Conservation (phyloP, 2,113 vertebrate species). For the Arenaria interpres region DNA sequence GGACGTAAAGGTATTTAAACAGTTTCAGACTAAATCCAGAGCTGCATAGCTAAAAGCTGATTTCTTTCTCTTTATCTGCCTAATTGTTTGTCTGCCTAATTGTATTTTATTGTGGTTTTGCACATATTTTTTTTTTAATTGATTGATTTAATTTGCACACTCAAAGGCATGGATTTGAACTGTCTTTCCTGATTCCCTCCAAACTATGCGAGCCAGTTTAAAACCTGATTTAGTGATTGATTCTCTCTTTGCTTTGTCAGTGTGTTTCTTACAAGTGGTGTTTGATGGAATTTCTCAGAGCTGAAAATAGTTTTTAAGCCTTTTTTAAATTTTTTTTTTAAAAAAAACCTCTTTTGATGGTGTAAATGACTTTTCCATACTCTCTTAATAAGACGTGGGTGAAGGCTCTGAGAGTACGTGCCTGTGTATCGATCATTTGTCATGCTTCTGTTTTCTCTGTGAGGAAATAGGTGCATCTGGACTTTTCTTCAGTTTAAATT, state of each 20-base stretch:
- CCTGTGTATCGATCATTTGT: slow-evolving; percentile 25
- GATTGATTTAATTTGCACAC: neutral
- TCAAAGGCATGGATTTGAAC: neutral
- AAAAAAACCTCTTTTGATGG: neutral
- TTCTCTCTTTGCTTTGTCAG: neutral
- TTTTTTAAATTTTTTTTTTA: neutral
- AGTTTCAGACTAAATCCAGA: neutral
- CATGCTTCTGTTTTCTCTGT: neutral
- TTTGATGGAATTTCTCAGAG: neutral
- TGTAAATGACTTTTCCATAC: slow-evolving; percentile 50
- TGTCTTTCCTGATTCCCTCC: neutral
- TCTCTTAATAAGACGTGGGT: neutral
- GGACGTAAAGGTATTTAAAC: slow-evolving; percentile 60
- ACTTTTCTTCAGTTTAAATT: neutral
- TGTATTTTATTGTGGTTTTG: neutral
- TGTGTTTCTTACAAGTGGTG: neutral
- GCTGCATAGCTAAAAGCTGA: neutral
- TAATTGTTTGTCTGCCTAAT: neutral
- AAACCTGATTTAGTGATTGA: neutral
- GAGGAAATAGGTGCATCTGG: neutral
- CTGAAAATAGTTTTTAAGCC: neutral
- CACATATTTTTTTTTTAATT: neutral
- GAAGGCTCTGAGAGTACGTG: neutral
- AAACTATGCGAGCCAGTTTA: neutral
- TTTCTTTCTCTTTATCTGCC: slow-evolving; percentile 38